Percentiles rank a stretch among this genome's conserved stretches.
Evolutionary conservation across 2,113 vertebrate genomes (phyloP).

Genomic region (Labeo rohita): DNA sequence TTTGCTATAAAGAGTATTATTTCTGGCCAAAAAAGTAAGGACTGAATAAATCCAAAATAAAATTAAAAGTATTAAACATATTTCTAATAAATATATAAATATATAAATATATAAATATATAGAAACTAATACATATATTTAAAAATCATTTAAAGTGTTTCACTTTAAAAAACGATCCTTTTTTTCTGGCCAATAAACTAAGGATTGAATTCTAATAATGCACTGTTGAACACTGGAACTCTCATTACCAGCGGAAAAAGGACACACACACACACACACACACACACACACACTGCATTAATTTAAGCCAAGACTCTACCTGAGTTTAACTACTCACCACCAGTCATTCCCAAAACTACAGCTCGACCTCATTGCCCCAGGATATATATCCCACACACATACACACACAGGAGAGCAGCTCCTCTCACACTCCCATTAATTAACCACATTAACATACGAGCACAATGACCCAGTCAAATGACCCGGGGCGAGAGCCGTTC

Average conservation of each 20-base stretch:
- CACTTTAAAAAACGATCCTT: not conserved
- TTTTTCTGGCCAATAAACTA: not conserved
- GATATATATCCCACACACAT: constrained; percentile 50
- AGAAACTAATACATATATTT: not conserved
- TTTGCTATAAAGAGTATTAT: not conserved
- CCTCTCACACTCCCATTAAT: constrained; percentile 60
- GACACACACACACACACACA: constrained; percentile 7
- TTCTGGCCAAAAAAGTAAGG: not conserved
- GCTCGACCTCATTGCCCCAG: constrained; percentile 53
- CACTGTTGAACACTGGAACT: not conserved
- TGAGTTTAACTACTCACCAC: constrained; percentile 45
- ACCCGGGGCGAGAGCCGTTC: constrained; percentile 80
- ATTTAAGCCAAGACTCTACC: constrained; percentile 35
- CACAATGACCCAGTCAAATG: constrained; percentile 81
- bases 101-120: not conserved
- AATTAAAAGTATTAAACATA: not conserved
- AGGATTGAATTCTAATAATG: not conserved
- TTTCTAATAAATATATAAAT: not conserved
- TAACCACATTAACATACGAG: constrained; percentile 66
- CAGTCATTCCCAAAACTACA: constrained; percentile 50
- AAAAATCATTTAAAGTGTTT: not conserved
- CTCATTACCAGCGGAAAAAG: constrained; percentile 19
- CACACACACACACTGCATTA: constrained; percentile 2
- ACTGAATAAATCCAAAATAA: not conserved
- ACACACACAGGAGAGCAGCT: constrained; percentile 38